phyloP scores from a whole-genome alignment of 1,140 invertebrate species.

The Theocolax elegans region DNA sequence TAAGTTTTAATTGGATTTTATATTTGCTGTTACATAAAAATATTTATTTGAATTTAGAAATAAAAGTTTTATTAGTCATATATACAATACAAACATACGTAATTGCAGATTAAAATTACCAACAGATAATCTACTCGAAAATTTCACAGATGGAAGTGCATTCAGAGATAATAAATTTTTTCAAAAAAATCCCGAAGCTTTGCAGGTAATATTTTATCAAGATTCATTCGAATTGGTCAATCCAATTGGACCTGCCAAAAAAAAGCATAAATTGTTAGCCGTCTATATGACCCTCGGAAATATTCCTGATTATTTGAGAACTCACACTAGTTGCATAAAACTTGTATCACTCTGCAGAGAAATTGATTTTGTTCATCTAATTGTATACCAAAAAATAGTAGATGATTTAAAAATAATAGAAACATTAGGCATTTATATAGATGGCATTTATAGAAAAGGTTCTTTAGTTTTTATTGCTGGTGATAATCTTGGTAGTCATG shows the following conservation, averaged over 20 bases:
- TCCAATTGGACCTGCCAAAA: slow-evolving; percentile 52
- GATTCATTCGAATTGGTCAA: slow-evolving; percentile 58
- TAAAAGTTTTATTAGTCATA: no score
- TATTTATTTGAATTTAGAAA: no score
- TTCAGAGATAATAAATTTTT: slow-evolving; percentile 54
- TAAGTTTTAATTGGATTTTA: no score
- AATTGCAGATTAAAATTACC: no score
- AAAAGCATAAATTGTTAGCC: slow-evolving; percentile 55
- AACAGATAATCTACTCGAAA: slow-evolving; percentile 37
- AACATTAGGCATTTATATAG: slow-evolving; percentile 44
- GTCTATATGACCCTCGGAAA: slow-evolving; percentile 56
- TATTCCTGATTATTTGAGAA: slow-evolving; percentile 40
- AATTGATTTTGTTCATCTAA: slow-evolving; percentile 49
- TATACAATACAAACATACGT: no score
- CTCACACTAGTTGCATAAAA: slow-evolving; percentile 51
- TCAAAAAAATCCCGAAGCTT: slow-evolving; percentile 45
- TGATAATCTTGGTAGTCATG: slow-evolving; percentile 52
- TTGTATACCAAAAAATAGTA: slow-evolving; percentile 50
- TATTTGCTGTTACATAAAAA: no score
- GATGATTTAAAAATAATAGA: slow-evolving; percentile 54
- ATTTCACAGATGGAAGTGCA: slow-evolving; percentile 52
- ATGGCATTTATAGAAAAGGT: slow-evolving; percentile 44
- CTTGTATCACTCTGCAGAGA: slow-evolving; percentile 52
- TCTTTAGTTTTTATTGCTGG: slow-evolving; percentile 49
- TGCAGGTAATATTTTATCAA: slow-evolving; percentile 57